A percentile compares a stretch with the other conserved stretches of the same genome.
phyloP scores from a whole-genome alignment of 1,140 invertebrate species.

The Neodiprion virginianus region DNA sequence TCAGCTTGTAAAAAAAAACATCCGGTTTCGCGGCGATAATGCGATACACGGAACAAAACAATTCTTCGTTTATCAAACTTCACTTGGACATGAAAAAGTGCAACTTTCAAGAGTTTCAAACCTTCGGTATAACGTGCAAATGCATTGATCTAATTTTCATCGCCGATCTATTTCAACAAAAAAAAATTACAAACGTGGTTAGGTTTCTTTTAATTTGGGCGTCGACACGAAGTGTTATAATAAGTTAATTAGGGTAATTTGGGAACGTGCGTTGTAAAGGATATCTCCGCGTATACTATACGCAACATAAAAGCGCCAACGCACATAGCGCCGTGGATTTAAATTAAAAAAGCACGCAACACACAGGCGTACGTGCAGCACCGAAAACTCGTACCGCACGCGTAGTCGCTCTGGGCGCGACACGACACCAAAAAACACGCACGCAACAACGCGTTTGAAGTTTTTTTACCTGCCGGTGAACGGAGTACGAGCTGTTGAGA shows the following conservation, averaged over 20 bases:
- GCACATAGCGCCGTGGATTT: constrained; percentile 1
- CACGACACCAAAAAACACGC: neutral
- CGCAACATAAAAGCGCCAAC: neutral
- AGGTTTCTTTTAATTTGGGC: constrained; percentile 1
- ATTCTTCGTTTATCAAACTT: no score
- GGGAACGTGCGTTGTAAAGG: neutral
- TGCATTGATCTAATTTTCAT: no score
- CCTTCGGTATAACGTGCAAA: no score
- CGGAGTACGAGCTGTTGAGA: neutral
- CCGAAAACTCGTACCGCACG: neutral
- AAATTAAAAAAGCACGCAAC: constrained; percentile 12
- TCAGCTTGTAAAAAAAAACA: no score
- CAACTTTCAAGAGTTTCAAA: no score
- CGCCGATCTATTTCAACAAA: no score
- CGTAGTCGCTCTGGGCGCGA: neutral
- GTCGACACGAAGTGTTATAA: constrained; percentile 12
- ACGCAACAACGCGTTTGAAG: neutral
- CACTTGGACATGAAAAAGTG: no score
- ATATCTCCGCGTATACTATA: neutral
- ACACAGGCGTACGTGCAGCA: neutral
- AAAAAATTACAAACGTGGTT: neutral
- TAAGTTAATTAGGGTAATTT: constrained; percentile 15
- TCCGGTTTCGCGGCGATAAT: no score
- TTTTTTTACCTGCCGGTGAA: neutral
- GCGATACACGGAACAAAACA: no score